Conservation (phyloP, 2,113 vertebrate species). For the Gymnorhina tibicen region DNA sequence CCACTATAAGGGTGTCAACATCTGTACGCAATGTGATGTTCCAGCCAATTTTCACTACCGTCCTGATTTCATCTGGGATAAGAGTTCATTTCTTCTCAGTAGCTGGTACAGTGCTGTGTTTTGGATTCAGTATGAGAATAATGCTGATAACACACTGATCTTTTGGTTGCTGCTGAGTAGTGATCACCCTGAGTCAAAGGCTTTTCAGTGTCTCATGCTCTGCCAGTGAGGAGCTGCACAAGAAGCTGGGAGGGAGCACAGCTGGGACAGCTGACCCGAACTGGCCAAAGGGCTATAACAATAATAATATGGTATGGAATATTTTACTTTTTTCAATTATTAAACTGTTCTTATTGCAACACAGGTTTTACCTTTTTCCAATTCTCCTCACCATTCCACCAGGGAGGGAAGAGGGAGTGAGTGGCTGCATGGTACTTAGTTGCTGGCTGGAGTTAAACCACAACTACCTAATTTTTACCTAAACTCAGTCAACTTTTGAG, state of each 20-base stretch:
- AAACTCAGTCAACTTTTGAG: background rate
- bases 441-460: background rate
- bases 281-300: background rate
- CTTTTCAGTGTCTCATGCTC: background rate
- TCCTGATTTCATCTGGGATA: background rate
- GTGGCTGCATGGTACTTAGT: background rate
- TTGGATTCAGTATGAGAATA: background rate
- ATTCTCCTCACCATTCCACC: background rate
- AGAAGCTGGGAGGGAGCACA: background rate
- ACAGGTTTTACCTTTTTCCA: background rate
- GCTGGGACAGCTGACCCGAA: background rate
- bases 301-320: background rate
- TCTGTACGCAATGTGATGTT: background rate
- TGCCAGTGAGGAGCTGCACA: background rate
- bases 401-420: background rate
- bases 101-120: background rate
- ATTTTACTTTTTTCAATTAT: background rate
- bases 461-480: background rate
- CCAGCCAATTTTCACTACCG: background rate
- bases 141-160: background rate
- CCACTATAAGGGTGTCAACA: background rate
- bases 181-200: background rate
- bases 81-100: background rate
- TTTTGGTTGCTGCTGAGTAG: background rate
- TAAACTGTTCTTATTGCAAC: background rate